Conservation (phyloP, 2,113 vertebrate species). For the Cheilinus undulatus region DNA sequence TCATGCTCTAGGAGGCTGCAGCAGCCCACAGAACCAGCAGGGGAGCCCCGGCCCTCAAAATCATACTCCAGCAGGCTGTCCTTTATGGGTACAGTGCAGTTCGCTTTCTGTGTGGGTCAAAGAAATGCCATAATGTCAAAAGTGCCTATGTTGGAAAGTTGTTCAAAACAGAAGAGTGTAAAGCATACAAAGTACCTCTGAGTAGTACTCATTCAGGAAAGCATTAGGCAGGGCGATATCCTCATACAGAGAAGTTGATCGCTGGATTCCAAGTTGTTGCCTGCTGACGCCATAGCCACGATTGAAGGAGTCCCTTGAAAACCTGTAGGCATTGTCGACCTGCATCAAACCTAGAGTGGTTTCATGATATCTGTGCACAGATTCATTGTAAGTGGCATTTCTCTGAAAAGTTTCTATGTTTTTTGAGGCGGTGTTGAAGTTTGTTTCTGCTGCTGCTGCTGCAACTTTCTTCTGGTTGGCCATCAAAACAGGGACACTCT, state of each 20-base stretch:
- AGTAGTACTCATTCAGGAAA: slow-evolving; percentile 76
- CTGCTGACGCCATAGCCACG: slow-evolving; percentile 1
- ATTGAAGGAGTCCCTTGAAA: slow-evolving; percentile 8
- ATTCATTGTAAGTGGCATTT: not conserved
- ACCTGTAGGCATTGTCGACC: slow-evolving; percentile 21
- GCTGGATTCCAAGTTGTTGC: not conserved
- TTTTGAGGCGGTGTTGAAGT: not conserved
- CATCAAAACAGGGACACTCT: slow-evolving; percentile 36
- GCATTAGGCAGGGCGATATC: slow-evolving; percentile 68
- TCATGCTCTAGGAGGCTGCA: slow-evolving; percentile 90
- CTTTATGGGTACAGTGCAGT: slow-evolving; percentile 71
- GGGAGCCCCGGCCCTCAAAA: slow-evolving; percentile 86
- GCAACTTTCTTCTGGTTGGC: slow-evolving; percentile 9
- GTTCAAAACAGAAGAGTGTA: not conserved
- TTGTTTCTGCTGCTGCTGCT: not conserved
- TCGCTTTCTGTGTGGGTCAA: slow-evolving; percentile 86
- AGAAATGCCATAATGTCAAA: slow-evolving; percentile 30
- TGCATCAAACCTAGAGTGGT: slow-evolving; percentile 17
- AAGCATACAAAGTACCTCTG: slow-evolving; percentile 64
- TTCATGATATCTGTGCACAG: slow-evolving; percentile 14
- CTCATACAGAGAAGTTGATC: slow-evolving; percentile 34
- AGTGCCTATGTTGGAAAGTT: not conserved
- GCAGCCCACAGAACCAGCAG: slow-evolving; percentile 87
- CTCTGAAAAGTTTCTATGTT: slow-evolving; percentile 1
- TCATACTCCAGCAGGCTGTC: slow-evolving; percentile 87